Evolutionary conservation across 2,113 vertebrate species (phyloP).

Genomic region (Aptenodytes forsteri): DNA sequence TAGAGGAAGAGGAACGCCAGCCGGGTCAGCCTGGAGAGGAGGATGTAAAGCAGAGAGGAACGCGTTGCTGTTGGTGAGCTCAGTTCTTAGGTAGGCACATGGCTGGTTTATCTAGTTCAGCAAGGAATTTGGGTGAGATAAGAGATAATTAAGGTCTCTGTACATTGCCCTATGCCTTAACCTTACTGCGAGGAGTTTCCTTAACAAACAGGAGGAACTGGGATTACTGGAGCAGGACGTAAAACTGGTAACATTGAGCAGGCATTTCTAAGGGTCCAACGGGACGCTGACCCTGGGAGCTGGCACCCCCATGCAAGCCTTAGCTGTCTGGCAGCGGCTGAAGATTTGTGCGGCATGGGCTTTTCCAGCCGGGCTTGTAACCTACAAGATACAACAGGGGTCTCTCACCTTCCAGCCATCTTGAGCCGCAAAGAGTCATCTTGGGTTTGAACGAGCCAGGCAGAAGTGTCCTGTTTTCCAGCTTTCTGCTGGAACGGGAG

Average conservation of each 20-base stretch:
- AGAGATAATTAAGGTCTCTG: constrained; percentile 7
- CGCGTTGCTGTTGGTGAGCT: not conserved
- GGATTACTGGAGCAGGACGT: not conserved
- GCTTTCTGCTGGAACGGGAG: not conserved
- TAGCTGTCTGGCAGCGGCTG: not conserved
- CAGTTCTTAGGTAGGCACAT: not conserved
- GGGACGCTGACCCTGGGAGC: not conserved
- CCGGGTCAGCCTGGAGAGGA: not conserved
- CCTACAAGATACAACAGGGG: not conserved
- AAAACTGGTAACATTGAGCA: not conserved
- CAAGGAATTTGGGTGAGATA: constrained; percentile 37
- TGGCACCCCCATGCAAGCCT: not conserved
- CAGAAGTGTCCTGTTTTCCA: not conserved
- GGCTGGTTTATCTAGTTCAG: not conserved
- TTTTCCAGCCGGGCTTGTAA: not conserved
- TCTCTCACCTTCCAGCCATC: not conserved
- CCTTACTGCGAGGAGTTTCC: not conserved
- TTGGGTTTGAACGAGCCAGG: not conserved
- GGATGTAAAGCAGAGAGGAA: not conserved
- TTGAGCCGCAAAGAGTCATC: not conserved
- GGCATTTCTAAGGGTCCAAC: not conserved
- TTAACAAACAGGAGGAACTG: not conserved
- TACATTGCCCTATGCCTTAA: not conserved
- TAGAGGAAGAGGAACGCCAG: not conserved
- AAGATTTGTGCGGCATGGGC: not conserved